phyloP scores from a whole-genome alignment of 2,797 vertebrate genomes.

The Pogoniulus pusillus region DNA sequence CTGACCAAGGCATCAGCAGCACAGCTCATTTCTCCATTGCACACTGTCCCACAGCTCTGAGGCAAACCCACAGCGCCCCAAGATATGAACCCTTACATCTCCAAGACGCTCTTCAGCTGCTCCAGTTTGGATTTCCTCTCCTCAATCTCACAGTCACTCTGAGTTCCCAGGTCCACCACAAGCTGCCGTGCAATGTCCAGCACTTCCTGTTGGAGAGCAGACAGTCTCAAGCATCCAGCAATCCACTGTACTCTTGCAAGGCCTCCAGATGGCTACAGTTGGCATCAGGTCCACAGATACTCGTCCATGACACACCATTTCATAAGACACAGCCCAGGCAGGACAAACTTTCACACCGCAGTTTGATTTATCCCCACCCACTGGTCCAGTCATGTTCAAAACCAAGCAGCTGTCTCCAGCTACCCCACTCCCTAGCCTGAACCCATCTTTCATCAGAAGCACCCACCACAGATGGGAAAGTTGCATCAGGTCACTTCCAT shows the following conservation, averaged over 20 bases:
- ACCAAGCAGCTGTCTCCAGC: background rate
- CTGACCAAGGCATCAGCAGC: background rate
- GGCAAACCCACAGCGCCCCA: background rate
- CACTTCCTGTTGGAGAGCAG: slow-evolving; percentile 85
- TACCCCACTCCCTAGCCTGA: background rate
- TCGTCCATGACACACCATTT: background rate
- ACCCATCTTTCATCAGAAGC: background rate
- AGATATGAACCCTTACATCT: slow-evolving; percentile 86
- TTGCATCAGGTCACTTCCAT: background rate
- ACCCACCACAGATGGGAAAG: background rate
- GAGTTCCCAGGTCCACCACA: slow-evolving; percentile 87
- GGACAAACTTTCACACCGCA: background rate
- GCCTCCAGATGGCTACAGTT: background rate
- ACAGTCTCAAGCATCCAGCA: background rate
- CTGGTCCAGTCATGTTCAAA: background rate
- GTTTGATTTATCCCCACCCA: background rate
- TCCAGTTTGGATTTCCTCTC: slow-evolving; percentile 96
- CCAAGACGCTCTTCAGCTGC: slow-evolving; percentile 96
- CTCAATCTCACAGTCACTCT: slow-evolving; percentile 90
- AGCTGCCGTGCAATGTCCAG: slow-evolving; percentile 94
- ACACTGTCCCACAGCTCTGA: background rate
- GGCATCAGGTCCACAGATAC: background rate
- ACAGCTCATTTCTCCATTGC: background rate
- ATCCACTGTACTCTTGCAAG: background rate
- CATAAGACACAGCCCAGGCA: background rate